Evolutionary conservation across 2,888 invertebrate species (phyloP), one percentile per base, ranked within the genome.

Genomic region (Cacoxenus indagator): DNA sequence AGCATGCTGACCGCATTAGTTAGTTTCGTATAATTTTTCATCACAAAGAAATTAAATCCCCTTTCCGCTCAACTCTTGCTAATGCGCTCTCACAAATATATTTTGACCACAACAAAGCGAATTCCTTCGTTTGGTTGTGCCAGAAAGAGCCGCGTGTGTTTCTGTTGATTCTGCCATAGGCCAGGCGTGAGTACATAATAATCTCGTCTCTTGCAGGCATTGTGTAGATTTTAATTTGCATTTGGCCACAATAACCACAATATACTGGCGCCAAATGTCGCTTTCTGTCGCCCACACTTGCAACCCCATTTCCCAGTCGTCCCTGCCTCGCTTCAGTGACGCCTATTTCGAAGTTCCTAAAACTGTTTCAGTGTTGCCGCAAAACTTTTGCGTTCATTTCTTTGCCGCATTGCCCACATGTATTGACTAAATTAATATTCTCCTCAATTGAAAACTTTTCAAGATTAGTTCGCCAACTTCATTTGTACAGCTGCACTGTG

Each of bases 341-440:
- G 51, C 19, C 22, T 43, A 45, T 43, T 62, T 62, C n/a, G 8
- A 62, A 62, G 55, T 57, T 59, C 43, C 37, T 31, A 45, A 61
- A 62, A 29, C 29, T 55, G 72, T 67, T 77, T 72, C 80, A 67
- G 70, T 69, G 81, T 75, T 73, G 68, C 81, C 83, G 73, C 83
- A 81, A 82, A 81, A 81, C 72, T 81, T 81, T 81, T 76, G 72
- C 81, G 72, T 77, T 83, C 78, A 79, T 81, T 78, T 78, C 71
- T 70, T 70, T 73, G 75, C n/a, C n/a, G n/a, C n/a, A n/a, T 76
- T 72, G 73, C 82, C 81, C 82, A 82, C 81, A 82, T 81, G 81
- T 81, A 82, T 81, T 82, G 84, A 78, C 81, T 82, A 82, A 81
- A 81, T 81, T 81, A 84, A 81, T 81, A 81, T 82, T 77, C 81